Evolutionary conservation across 2,888 invertebrate species (phyloP).

Genomic region (Amphipoea lucens): DNA sequence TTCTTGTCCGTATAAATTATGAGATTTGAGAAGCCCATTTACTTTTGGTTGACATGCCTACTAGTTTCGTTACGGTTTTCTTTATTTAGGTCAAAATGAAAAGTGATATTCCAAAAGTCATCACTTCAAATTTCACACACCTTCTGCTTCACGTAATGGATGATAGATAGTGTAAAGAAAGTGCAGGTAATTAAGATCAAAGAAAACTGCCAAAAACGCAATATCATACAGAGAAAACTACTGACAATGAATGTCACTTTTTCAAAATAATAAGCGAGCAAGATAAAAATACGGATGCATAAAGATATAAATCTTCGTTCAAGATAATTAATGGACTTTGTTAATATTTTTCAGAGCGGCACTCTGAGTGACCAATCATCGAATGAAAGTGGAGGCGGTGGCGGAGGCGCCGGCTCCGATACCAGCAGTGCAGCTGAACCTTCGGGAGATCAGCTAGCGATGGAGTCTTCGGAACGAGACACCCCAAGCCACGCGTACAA

Average conservation of each 20-base stretch:
- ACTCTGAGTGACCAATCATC: slow-evolving; percentile 85
- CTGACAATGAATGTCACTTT: neutral
- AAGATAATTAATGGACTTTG: slow-evolving; percentile 25
- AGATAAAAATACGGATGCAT: slow-evolving; percentile 7
- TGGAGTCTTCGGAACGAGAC: slow-evolving; percentile 93
- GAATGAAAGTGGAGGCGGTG: slow-evolving; percentile 89
- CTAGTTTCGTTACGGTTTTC: slow-evolving; percentile 52
- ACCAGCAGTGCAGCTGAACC: slow-evolving; percentile 90
- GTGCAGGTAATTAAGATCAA: slow-evolving; percentile 9
- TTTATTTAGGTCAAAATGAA: slow-evolving; percentile 47
- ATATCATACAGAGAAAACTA: neutral
- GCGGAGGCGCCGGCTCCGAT: slow-evolving; percentile 90
- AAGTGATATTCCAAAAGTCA: slow-evolving; percentile 42
- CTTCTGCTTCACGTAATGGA: slow-evolving; percentile 4
- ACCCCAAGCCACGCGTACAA: slow-evolving; percentile 88
- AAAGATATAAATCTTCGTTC: slow-evolving; percentile 13
- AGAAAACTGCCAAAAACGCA: neutral
- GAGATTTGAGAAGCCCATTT: slow-evolving; percentile 67
- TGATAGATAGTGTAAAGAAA: slow-evolving; percentile 24
- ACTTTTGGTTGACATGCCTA: slow-evolving; percentile 47
- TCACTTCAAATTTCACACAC: slow-evolving; percentile 31
- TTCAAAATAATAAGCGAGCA: slow-evolving; percentile 12
- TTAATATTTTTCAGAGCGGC: slow-evolving; percentile 82
- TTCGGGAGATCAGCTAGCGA: slow-evolving; percentile 92
- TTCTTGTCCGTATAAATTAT: slow-evolving; percentile 71